Evolutionary conservation across 2,888 invertebrate species (phyloP).

Genomic region (Capitulum mitella): DNA sequence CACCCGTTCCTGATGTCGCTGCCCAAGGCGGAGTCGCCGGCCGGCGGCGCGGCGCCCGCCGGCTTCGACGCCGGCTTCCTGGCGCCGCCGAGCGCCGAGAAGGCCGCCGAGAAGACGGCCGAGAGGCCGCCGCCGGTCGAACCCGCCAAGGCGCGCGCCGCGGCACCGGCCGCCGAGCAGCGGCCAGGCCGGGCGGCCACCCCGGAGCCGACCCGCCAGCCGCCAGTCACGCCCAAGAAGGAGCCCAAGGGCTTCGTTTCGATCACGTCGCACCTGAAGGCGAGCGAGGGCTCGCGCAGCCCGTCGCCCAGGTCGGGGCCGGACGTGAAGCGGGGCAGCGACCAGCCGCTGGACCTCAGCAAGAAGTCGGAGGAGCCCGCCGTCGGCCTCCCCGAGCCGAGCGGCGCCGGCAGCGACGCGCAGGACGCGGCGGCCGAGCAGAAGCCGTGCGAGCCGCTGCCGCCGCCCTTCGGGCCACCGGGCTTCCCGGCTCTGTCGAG

Average conservation of each 20-base stretch:
- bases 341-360: slow-evolving; percentile 33
- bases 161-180: neutral
- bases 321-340: slow-evolving; percentile 26
- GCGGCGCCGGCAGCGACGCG: slow-evolving; percentile 25
- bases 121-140: neutral
- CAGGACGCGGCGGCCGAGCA: slow-evolving; percentile 43
- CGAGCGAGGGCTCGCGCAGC: neutral
- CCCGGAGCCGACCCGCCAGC: neutral
- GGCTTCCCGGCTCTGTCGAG: slow-evolving; percentile 13
- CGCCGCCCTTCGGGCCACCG: slow-evolving; percentile 9
- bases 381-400: neutral
- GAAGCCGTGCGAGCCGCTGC: slow-evolving; percentile 25
- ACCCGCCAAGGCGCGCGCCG: neutral
- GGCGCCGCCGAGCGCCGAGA: neutral
- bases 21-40: slow-evolving; percentile 23
- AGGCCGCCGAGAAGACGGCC: neutral
- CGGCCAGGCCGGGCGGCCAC: slow-evolving; percentile 26
- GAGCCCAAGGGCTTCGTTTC: slow-evolving; percentile 23
- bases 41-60: slow-evolving; percentile 27
- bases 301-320: slow-evolving; percentile 17
- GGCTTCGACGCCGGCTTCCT: neutral
- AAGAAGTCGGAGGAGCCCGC: slow-evolving; percentile 25
- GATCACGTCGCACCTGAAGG: neutral
- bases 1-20: slow-evolving; percentile 58
- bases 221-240: slow-evolving; percentile 19